Base-by-base conservation (phyloP, 1,140 invertebrate species). In the Rhynchophorus ferrugineus region DNA sequence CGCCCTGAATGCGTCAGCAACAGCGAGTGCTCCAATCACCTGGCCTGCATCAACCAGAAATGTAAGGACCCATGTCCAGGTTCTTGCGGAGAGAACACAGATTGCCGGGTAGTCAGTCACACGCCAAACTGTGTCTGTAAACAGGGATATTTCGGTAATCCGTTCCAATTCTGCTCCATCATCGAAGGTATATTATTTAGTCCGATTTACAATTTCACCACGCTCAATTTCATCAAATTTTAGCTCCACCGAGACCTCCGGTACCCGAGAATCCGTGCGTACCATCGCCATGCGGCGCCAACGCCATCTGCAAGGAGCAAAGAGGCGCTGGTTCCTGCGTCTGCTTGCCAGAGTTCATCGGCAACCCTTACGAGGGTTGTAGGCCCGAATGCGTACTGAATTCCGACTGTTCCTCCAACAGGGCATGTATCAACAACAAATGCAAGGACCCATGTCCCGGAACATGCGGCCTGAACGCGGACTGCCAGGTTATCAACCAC, bases 41-140 rank as follows among this genome's bases (percentile, higher is more conserved):
- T 81, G 67, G 84, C 88, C 41, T 93, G 89, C 66, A 80, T 85
- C 16, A 87, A 85, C 64, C 85, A 86, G 65, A 89, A 88, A 70
- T 92, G 89, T 66, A 75, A 79, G 59, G 80, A 91, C 71, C 87
- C 87, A n/a, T 92, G 89, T 68, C 73, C 77, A 44, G 85, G 84
- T 43, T 78, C 80, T 36, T 89, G 89, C 70, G 89, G 88, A 29
- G 69, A 82, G 39, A 89, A 91, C 69, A 83, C 90, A 16, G 76
- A 87, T 62, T 94, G 90, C 69, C 78, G 79, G 62, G 86, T 91
- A 18, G 75, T 82, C 37, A 87, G 89, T 72, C 89, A 92, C 73
- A 80, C 84, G 59, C 85, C 88, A 54, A 80, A 85, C 29, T 92
- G 89, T 68, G 78, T 76, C 56, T 91, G 88, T 70, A 69, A 82